Base-by-base conservation (phyloP, 2,113 vertebrate genomes). In the Leptocoma aspasia region DNA sequence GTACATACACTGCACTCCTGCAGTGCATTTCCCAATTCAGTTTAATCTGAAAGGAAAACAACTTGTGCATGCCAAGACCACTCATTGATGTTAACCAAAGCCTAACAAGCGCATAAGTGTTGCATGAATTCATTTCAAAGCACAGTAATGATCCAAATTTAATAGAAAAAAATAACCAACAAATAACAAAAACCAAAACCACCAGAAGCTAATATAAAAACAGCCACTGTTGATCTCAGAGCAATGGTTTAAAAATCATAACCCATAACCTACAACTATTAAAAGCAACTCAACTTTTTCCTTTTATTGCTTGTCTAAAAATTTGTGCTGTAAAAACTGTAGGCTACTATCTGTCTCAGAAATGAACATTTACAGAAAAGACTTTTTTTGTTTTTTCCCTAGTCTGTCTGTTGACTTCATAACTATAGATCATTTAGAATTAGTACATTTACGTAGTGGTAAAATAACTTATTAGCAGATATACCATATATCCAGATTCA, bases 331-430 rank as follows among this genome's bases (percentile, higher is more conserved):
- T 22, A 82, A 30, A 82, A 83, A 41, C 19, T 57, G 20, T 22
- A 49, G 22, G 31, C 27, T 50, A 61, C 13, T 60, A 37, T 47
- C 9, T 83, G 16, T 59, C 47, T 57, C 60, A 60, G 16, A 69
- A 13, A 76, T 1, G 6, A 44, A 49, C 2, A 53, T 18, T 44
- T 37, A 39, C 7, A 82, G 57, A 37, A n/a, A 33, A 23, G 0
- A 2, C 0, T 6, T 23, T 20, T 15, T 49, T 21, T 3, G 3
- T 0, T 26, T 64, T 71, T 33, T 45, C 11, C 23, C 16, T 41
- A 45, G 3, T 79, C 16, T 41, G 3, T 18, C 17, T 56, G 5
- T 45, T 64, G 19, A 82, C 18, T 66, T 90, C 52, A 42, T 42
- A 79, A 24, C 6, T 15, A 41, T 30, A 49, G 11, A 54, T 50